phyloP scores from a whole-genome alignment of 2,113 vertebrate species.

The Perca flavescens region DNA sequence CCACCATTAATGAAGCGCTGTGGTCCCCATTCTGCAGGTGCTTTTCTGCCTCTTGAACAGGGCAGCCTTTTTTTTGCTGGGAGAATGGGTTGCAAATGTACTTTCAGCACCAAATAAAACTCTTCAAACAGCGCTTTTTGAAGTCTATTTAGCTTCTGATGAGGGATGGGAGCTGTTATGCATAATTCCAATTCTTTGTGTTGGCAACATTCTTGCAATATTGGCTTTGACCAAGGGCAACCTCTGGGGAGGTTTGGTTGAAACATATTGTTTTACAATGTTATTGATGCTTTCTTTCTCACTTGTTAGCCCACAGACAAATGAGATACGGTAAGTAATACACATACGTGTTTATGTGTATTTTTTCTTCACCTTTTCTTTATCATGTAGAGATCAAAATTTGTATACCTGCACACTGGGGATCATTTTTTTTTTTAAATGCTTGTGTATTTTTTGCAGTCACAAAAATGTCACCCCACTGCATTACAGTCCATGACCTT shows the following conservation, averaged over 20 bases:
- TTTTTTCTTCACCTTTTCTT: constrained; percentile 46
- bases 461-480: constrained; percentile 40
- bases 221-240: constrained; percentile 8
- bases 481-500: constrained; percentile 60
- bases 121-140: constrained; percentile 43
- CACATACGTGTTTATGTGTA: constrained; percentile 73
- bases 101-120: constrained; percentile 53
- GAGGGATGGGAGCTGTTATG: constrained; percentile 27
- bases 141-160: constrained; percentile 51
- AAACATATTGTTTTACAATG: constrained; percentile 40
- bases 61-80: neutral
- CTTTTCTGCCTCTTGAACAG: constrained; percentile 46
- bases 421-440: constrained; percentile 34
- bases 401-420: constrained; percentile 38
- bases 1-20: constrained; percentile 30
- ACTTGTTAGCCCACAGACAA: constrained; percentile 82
- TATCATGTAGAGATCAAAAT: constrained; percentile 24
- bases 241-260: constrained; percentile 17
- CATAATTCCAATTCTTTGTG: constrained; percentile 47
- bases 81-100: constrained; percentile 59
- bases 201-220: constrained; percentile 14
- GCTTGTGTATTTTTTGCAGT: constrained; percentile 60
- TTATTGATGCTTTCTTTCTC: constrained; percentile 78
- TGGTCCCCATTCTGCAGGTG: constrained; percentile 9
- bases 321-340: constrained; percentile 80